Base-by-base conservation (phyloP, 2,113 vertebrate genomes). In the Cephalopholis sonnerati region DNA sequence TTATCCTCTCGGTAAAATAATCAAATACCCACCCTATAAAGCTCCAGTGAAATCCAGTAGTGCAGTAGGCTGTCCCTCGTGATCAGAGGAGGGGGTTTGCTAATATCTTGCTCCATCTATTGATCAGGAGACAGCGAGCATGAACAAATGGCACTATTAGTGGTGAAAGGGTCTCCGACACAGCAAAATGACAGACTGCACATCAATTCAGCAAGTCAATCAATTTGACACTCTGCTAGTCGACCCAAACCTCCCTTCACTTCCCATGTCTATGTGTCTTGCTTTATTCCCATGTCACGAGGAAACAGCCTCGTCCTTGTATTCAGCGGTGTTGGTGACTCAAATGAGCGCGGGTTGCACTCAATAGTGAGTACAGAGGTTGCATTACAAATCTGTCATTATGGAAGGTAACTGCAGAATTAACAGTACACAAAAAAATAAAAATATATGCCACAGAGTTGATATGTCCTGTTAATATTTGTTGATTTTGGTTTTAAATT, bases 81-180 rank as follows among this genome's bases (percentile, higher is more conserved):
- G 67, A 90, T 82, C 73, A 79, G 71, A 84, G 81, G 87, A 58
- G 65, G 71, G 64, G 84, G 69, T 71, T 85, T 87, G 82, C 80
- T 89, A 85, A 91, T 89, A 90, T 91, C 74, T 87, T 77, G 86
- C 58, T 67, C 61, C n/a, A 64, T 81, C 48, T 90, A 91, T 91
- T 79, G 84, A 91, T 89, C 81, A 22, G 65, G 32, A 22, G 36
- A 74, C 57, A 46, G 76, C 36, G 32, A 63, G 76, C 74, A 41
- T 79, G 78, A 86, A 84, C 84, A 90, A 90, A 92, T 87, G 72
- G 77, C 84, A 82, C 88, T 88, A 88, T 91, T 90, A 92, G 79
- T 66, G 36, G 73, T 88, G 86, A 83, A 79, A 84, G 81, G 73
- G 81, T 57, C 78, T 80, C 68, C 6, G 50, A 57, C 78, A 79